These are phyloP conservation scores for Drosophila anomelani DNA, from an alignment of 2,888 invertebrate genomes.

Conservation along the genomic window DNA sequence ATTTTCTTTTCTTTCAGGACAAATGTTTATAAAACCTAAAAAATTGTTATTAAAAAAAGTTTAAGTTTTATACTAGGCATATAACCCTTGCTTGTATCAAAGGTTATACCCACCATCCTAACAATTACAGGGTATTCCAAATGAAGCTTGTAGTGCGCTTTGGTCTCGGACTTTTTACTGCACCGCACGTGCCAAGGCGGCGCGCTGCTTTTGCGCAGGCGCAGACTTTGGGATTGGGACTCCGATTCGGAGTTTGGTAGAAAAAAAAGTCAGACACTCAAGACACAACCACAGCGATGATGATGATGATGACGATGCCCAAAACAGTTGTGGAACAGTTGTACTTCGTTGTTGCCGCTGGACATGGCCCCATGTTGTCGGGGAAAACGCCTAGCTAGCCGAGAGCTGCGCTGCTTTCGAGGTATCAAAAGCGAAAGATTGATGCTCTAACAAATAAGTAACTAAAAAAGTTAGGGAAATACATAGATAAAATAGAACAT, in stretches of 20 bases:
- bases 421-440: slow-evolving; percentile 6
- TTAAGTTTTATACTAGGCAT: neutral
- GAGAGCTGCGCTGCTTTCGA: neutral
- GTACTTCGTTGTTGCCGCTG: slow-evolving; percentile 47
- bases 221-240: slow-evolving; percentile 37
- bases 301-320: slow-evolving; percentile 39
- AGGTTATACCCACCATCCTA: neutral
- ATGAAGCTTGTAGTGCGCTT: slow-evolving; percentile 32
- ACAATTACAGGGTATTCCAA: slow-evolving; percentile 29
- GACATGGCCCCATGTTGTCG: slow-evolving; percentile 20
- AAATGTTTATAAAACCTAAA: neutral
- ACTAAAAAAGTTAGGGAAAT: neutral
- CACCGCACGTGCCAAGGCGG: slow-evolving; percentile 74
- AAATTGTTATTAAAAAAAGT: neutral
- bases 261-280: slow-evolving; percentile 27
- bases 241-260: slow-evolving; percentile 14
- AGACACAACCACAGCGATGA: slow-evolving; percentile 19
- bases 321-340: slow-evolving; percentile 47
- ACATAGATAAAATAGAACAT: rapidly evolving
- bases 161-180: slow-evolving; percentile 45
- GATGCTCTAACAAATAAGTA: neutral
- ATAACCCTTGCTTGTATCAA: neutral
- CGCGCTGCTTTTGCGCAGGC: slow-evolving; percentile 56
- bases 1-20: neutral
- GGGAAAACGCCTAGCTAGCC: slow-evolving; percentile 49